Evolutionary conservation across 1,140 invertebrate genomes (phyloP).

Genomic region (Cyphomyrmex costatus): DNA sequence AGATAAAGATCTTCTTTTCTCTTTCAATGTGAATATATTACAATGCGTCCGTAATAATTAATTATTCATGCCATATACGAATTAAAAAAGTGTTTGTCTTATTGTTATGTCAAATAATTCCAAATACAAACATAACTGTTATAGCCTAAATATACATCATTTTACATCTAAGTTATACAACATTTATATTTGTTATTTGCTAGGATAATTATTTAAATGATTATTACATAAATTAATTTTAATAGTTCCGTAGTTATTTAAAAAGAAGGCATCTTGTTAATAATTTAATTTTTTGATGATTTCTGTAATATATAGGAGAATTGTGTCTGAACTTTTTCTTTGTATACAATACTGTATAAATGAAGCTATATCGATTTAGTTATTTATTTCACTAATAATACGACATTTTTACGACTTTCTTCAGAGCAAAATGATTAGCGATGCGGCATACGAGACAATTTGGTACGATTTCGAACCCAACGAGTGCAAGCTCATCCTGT

Average conservation of each 20-base stretch:
- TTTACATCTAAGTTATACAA: too few species aligned
- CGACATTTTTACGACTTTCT: slow-evolving; percentile 10
- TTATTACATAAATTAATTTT: background rate
- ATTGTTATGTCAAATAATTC: background rate
- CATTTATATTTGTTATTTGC: too few species aligned
- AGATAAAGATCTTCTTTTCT: background rate
- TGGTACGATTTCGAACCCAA: slow-evolving; percentile 62
- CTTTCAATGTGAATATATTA: background rate
- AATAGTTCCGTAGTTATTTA: background rate
- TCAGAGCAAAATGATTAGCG: slow-evolving; percentile 54
- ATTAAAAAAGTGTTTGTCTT: background rate
- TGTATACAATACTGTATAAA: background rate
- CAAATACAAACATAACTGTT: too few species aligned
- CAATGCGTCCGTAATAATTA: background rate
- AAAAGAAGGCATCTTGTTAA: background rate
- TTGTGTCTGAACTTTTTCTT: background rate
- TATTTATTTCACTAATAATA: background rate
- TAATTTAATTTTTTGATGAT: background rate
- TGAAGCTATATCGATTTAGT: background rate
- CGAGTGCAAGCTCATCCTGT: slow-evolving; percentile 39
- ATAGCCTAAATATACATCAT: too few species aligned
- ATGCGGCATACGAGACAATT: slow-evolving; percentile 31
- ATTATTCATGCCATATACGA: background rate
- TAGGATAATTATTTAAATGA: background rate
- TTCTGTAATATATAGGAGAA: too few species aligned